Evolutionary conservation across 2,888 invertebrate genomes (phyloP), one percentile per base, ranked within the genome.

Genomic region (Orchesella flavescens): DNA sequence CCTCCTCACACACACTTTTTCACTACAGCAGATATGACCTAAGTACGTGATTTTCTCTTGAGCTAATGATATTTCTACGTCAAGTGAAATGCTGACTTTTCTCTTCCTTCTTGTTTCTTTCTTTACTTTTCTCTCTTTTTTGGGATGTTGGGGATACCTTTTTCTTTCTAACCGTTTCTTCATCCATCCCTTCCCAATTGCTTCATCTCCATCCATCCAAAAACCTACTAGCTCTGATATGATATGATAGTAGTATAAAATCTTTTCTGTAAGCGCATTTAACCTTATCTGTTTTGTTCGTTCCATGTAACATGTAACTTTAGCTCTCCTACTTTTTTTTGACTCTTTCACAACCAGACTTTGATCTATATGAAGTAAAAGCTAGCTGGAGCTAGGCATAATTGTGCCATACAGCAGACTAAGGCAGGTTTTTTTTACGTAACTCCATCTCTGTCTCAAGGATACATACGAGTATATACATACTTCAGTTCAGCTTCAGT

Each of bases 21-120:
- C n/a, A n/a, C n/a, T n/a, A n/a, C n/a, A n/a, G n/a, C n/a, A 73
- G 72, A 63, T 80, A 80, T 73, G 73, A 80, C 71, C 65, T 66
- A 73, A 57, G 74, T 80, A 80, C 80, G 80, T 80, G 80, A 80
- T 80, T 80, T 80, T 63, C 74, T 43, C 66, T 80, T 74, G 68
- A 80, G 74, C 80, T 80, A 80, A 80, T 80, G 80, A 80, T 80
- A 80, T 80, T 80, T 80, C 74, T 66, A 57, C 80, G 80, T 80
- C 80, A 80, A 80, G 80, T 68, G 80, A 80, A 80, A 74, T 73
- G 80, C 80, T 80, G 80, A 80, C 80, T 80, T 80, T 55, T 34
- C 65, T 19, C 44, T 55, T 76, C 24, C 44, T 34, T 69, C n/a
- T n/a, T n/a, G n/a, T 53, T 17, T 17, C 69, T 23, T 69, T 65